These are phyloP conservation scores for Etheostoma spectabile DNA, from an alignment of 2,113 vertebrate genomes.

Conservation along the genomic window DNA sequence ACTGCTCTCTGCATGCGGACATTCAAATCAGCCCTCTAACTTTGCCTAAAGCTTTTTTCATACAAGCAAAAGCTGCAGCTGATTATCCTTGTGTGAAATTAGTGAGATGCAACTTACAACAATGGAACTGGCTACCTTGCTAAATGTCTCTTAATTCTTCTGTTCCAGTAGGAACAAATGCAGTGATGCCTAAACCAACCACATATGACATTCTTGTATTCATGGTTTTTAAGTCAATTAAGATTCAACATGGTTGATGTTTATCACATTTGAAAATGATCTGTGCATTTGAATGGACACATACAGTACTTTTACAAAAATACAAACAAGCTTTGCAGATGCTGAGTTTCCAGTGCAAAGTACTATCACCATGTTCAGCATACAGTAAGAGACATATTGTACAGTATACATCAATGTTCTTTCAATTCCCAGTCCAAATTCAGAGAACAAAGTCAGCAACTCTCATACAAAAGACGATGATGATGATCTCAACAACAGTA, in stretches of 20 bases:
- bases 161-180: not conserved
- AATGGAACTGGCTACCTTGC: not conserved
- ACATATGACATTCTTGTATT: not conserved
- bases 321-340: not conserved
- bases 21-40: not conserved
- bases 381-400: too few species aligned
- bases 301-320: not conserved
- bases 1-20: not conserved
- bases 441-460: not conserved
- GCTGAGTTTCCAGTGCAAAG: not conserved
- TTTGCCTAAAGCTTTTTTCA: not conserved
- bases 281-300: too few species aligned
- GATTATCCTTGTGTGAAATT: too few species aligned
- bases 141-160: not conserved
- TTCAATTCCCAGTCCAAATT: not conserved
- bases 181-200: not conserved
- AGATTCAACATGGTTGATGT: too few species aligned
- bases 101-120: not conserved
- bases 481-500: too few species aligned
- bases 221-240: too few species aligned
- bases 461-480: not conserved
- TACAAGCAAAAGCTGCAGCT: not conserved
- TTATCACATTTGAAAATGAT: too few species aligned
- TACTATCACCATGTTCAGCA: too few species aligned
- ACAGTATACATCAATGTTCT: too few species aligned